Evolutionary conservation across 2,797 vertebrate genomes (phyloP), one percentile per base, ranked within the genome.

Genomic region (Cossypha polioptera): DNA sequence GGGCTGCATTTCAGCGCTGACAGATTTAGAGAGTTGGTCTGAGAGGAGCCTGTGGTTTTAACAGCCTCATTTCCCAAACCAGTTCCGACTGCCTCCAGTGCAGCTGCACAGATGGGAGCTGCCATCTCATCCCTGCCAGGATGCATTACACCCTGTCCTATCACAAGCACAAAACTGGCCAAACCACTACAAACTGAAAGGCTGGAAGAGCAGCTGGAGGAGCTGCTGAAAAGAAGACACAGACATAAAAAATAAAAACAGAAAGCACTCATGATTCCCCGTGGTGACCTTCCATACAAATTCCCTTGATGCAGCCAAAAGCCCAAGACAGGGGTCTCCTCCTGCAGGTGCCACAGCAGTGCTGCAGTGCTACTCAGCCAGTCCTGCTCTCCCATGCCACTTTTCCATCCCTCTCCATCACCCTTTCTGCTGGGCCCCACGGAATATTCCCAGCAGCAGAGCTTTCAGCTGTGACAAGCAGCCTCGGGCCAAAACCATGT

Each of bases 51-150:
- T 87, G 63, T 81, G 67, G 45, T 84, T 92, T 92, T 84, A 73
- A 55, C 59, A 91, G 61, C 62, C 54, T 89, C 53, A 89, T 81
- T 79, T 92, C 80, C 54, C 86, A 94, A 86, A 92, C 35, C 57
- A 66, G 55, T 73, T 66, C 61, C 2, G 1, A 47, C 69, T 91
- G 68, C 31, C 48, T 81, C 42, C 33, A 16, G 24, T 1, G 1
- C 68, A 80, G 40, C 40, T 2, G 3, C 14, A 3, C 40, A 71
- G 62, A 77, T 71, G 57, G 75, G 89, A 91, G 47, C 51, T 91
- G 85, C 74, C 54, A 63, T 72, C 63, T 65, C 74, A 67, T 51
- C 25, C 51, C 42, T 87, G 74, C 66, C 91, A 84, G 58, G 74
- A 85, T 40, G 57, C 7, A 3, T 71, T 84, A 67, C 26, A 57